These are phyloP conservation scores for Lacerta agilis DNA, from an alignment of 2,797 vertebrate genomes.

Conservation along the genomic window DNA sequence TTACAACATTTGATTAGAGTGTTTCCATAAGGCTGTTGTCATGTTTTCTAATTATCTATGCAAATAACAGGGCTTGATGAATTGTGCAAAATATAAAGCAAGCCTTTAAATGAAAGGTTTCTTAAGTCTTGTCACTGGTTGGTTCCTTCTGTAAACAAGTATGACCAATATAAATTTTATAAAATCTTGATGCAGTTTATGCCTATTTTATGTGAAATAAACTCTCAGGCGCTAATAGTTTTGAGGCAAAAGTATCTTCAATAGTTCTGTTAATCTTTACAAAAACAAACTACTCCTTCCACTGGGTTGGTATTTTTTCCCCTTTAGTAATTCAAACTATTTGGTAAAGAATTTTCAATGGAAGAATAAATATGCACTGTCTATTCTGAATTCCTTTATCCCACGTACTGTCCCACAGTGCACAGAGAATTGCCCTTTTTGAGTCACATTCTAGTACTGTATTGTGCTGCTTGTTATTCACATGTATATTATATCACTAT, in stretches of 20 bases:
- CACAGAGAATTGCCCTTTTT: conserved; percentile 64
- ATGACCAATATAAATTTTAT: not conserved
- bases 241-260: conserved; percentile 46
- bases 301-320: conserved; percentile 43
- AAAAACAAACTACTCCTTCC: conserved; percentile 38
- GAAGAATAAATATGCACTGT: conserved; percentile 69
- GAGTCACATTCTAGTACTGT: conserved; percentile 12
- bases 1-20: not conserved
- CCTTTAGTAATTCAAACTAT: conserved; percentile 58
- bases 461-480: not conserved
- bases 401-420: conserved; percentile 67
- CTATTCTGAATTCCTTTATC: conserved; percentile 71
- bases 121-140: not conserved
- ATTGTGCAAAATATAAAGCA: not conserved
- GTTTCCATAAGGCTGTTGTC: not conserved
- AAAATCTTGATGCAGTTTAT: not conserved
- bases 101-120: not conserved
- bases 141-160: not conserved
- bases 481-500: not conserved
- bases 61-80: not conserved
- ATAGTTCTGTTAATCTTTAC: conserved; percentile 22
- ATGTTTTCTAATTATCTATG: conserved; percentile 19
- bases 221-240: not conserved
- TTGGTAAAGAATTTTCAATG: conserved; percentile 59
- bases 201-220: not conserved